Conservation (phyloP, 2,888 invertebrate species). For the Priocnemis perturbator region DNA sequence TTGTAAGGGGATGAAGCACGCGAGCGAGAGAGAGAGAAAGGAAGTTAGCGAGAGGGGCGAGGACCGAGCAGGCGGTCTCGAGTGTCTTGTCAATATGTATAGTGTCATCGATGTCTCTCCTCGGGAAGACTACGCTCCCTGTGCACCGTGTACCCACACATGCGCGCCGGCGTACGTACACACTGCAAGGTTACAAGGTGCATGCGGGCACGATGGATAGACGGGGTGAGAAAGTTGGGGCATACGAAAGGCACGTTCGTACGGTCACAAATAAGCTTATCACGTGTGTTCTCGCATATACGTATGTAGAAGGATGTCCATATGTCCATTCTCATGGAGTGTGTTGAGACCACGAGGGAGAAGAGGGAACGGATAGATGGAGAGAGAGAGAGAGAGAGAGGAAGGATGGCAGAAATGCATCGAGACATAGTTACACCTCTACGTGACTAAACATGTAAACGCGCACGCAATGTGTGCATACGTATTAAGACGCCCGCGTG, state of each 20-base stretch:
- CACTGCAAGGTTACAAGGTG: conserved; percentile 11
- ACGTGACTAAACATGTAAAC: too few species aligned
- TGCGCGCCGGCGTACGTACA: conserved; percentile 4
- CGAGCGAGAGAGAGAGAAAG: conserved; percentile 9
- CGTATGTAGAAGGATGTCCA: too few species aligned
- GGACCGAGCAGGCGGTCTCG: conserved; percentile 68
- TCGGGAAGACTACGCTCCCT: conserved; percentile 64
- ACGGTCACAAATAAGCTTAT: too few species aligned
- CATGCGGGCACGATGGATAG: conserved; percentile 13
- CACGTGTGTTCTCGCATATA: too few species aligned
- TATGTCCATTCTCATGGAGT: too few species aligned
- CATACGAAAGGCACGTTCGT: too few species aligned
- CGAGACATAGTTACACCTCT: too few species aligned
- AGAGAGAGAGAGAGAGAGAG: too few species aligned
- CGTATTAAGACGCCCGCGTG: neutral
- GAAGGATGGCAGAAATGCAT: too few species aligned
- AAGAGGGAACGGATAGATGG: too few species aligned
- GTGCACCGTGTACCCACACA: conserved; percentile 41
- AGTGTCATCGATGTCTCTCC: conserved; percentile 75
- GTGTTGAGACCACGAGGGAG: too few species aligned
- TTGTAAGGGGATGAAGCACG: conserved; percentile 2
- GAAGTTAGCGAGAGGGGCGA: conserved; percentile 47
- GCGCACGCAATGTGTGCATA: neutral
- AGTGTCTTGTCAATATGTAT: conserved; percentile 75
- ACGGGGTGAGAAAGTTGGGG: neutral